Percentiles rank a stretch among this genome's conserved stretches.
These are phyloP conservation scores for Pogonocichla stellata DNA, from an alignment of 2,113 vertebrate species.

Conservation along the genomic window DNA sequence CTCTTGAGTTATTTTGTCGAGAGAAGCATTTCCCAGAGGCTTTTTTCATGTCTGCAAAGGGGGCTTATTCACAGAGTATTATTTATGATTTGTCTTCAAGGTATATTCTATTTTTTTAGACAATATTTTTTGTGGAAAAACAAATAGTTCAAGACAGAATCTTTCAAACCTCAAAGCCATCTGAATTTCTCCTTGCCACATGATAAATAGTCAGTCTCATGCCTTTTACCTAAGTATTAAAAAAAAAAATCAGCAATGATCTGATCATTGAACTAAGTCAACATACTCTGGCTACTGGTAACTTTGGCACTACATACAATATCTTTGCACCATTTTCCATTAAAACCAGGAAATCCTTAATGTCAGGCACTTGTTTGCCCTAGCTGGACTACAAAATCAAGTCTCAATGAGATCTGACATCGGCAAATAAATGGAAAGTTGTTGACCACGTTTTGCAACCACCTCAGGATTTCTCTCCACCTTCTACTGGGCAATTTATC, in stretches of 20 bases:
- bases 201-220: not conserved
- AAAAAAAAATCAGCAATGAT: not conserved
- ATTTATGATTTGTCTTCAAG: slow-evolving; percentile 16
- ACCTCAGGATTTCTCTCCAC: not conserved
- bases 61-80: not conserved
- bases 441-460: fast-evolving
- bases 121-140: not conserved
- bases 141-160: not conserved
- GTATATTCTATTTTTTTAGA: slow-evolving; percentile 2
- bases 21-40: not conserved
- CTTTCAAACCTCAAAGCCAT: not conserved
- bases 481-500: not conserved
- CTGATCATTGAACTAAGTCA: not conserved
- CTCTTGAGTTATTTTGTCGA: not conserved
- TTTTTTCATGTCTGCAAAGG: not conserved
- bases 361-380: not conserved
- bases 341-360: not conserved
- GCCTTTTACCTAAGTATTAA: not conserved
- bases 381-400: not conserved
- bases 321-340: not conserved
- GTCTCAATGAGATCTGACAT: not conserved
- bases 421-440: not conserved
- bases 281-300: not conserved
- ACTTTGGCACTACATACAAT: not conserved
- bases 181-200: not conserved